Conservation (phyloP, 1,140 invertebrate genomes). For the Neotoxoptera formosana region DNA sequence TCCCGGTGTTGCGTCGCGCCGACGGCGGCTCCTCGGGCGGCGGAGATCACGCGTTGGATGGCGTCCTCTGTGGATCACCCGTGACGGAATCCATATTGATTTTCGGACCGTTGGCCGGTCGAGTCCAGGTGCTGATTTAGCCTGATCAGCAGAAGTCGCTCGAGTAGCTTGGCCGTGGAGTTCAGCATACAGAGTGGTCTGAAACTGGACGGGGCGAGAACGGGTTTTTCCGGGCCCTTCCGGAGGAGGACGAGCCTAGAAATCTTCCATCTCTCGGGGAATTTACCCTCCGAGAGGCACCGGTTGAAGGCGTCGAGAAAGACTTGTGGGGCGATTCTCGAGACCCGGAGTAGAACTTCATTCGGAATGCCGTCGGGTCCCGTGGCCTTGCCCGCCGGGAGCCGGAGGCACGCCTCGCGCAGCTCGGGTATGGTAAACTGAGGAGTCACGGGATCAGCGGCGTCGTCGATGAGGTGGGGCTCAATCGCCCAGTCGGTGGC, state of each 20-base stretch:
- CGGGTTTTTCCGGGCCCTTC: neutral
- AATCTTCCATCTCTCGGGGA: neutral
- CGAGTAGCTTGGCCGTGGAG: neutral
- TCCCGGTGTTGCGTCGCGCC: neutral
- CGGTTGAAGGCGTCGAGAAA: neutral
- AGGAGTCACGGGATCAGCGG: neutral
- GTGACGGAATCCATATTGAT: neutral
- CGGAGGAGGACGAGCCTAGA: neutral
- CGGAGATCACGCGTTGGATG: accelerated
- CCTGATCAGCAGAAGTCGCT: neutral
- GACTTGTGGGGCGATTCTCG: accelerated
- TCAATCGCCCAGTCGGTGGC: too few relatives aligned
- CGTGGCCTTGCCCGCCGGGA: neutral
- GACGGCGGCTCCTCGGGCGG: neutral
- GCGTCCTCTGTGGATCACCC: neutral
- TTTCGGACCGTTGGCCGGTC: accelerated
- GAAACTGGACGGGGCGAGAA: neutral
- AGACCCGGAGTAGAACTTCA: neutral
- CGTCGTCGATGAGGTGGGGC: too few relatives aligned
- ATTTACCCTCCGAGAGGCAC: accelerated
- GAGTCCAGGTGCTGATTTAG: neutral
- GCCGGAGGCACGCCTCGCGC: neutral
- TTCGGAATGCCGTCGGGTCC: neutral
- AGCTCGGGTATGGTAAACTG: neutral
- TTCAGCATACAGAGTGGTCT: neutral